Base-by-base conservation (phyloP, 2,797 vertebrate genomes). In the Coregonus sp. region DNA sequence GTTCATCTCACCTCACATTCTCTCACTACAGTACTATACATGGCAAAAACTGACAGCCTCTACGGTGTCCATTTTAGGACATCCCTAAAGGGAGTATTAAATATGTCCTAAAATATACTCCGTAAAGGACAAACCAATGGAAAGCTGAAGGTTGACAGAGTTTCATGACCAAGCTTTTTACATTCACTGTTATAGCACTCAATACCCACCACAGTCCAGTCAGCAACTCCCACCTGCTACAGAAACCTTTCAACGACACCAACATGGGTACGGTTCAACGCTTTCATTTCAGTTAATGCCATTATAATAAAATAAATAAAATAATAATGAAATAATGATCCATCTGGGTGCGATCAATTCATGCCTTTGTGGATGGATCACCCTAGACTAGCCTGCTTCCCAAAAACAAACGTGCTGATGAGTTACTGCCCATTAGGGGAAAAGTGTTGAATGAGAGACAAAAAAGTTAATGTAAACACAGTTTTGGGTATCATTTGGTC, bases 141-240 rank as follows among this genome's bases (percentile, higher is more conserved):
- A 25, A 65, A 31, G 61, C 61, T 65, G 61, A 4, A n/a, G 11
- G 9, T 31, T 25, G 11, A 63, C 78, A 50, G 68, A 74, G 65
- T 73, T 80, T 81, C 77, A 76, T 67, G 76, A 77, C 51, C 20
- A 67, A 76, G 70, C 47, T 56, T 85, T 59, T 77, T 29, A 76
- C 47, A 69, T 73, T 68, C 35, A 14, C 9, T 1, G 0, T 59
- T 61, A 11, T 33, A 73, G 54, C 5, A 33, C 59, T 61, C 33
- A 73, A 69, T 65, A 69, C 7, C 20, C 16, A 9, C 5, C 16
- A 1, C 37, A 79, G 54, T 79, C 75, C 29, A 81, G 72, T 84
- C 20, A 51, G 35, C 52, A 29, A 33, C 76, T 31, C 35, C 52
- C 51, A 33, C 35, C 56, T 70, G 16, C 37, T 51, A 77, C 68